These are phyloP conservation scores for Lampris megalopsis DNA, from an alignment of 2,113 vertebrate genomes.

Conservation along the genomic window DNA sequence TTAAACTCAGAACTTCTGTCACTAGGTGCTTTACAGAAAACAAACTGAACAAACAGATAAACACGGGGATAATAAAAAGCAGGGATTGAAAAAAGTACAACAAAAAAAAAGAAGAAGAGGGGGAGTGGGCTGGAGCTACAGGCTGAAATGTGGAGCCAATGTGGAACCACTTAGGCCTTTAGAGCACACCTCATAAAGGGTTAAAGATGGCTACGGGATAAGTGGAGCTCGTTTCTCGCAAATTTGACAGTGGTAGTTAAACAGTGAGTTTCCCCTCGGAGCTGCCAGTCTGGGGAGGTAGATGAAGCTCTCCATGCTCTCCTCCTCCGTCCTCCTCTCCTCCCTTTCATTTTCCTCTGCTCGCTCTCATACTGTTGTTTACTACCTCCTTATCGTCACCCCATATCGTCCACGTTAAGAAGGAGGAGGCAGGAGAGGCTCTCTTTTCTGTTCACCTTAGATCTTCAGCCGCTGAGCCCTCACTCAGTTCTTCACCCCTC, in stretches of 20 bases:
- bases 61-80: conserved; percentile 37
- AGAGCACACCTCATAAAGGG: conserved; percentile 59
- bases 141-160: conserved; percentile 41
- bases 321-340: conserved; percentile 10
- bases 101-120: conserved; percentile 39
- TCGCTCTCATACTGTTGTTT: conserved; percentile 24
- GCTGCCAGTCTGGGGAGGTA: conserved; percentile 54
- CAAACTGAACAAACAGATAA: conserved; percentile 13
- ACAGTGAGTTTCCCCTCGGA: conserved; percentile 62
- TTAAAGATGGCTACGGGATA: conserved; percentile 77
- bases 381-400: conserved; percentile 23
- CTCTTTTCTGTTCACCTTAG: background rate
- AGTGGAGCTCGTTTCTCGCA: conserved; percentile 74
- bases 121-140: conserved; percentile 26
- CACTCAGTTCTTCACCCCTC: background rate
- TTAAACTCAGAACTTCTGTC: conserved; percentile 17
- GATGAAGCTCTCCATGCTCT: conserved; percentile 27
- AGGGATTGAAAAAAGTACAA: conserved; percentile 28
- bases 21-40: conserved; percentile 28
- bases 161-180: conserved; percentile 70
- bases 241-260: conserved; percentile 73
- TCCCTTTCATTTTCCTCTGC: background rate
- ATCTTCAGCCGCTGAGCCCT: conserved; percentile 1
- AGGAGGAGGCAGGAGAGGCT: conserved; percentile 29
- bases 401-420: conserved; percentile 25